Evolutionary conservation across 1,140 invertebrate species (phyloP), one percentile per base, ranked within the genome.

Genomic region (Platorchestia sp.): DNA sequence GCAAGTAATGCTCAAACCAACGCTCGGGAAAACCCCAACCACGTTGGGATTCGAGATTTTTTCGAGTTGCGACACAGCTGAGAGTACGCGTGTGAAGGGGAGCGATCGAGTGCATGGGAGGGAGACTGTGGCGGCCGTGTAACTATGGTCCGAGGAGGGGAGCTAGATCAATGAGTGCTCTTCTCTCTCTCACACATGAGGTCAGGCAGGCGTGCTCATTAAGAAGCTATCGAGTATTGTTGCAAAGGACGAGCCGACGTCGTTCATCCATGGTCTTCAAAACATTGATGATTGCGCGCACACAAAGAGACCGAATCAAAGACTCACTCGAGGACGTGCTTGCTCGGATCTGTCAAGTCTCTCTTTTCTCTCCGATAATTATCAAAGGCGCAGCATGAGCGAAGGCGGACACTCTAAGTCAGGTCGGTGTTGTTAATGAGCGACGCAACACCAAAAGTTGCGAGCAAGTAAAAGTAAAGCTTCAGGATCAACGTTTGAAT

Each of bases 231-330:
- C 87, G 87, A 89, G 87, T 89, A 89, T 89, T 89, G 87, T 89
- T 89, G 87, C 87, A 41, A 89, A 89, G 87, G 43, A 89, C 87
- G 87, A 89, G 43, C 87, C 41, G 87, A 89, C 87, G 87, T 89
- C 87, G 87, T 89, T 89, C 87, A 89, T 89, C 87, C 87, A 44
- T 89, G 43, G 87, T 45, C 91, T 93, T 93, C 91, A 93, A 93
- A 93, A 93, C 91, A 45, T 93, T 93, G 43, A 93, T 93, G 91
- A 93, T 93, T 93, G 91, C 91, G 91, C 91, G 27, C 91, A 93
- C 45, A 93, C 91, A 93, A 93, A 93, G 91, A 93, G 43, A 93
- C 91, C 43, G 45, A 93, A 45, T 93, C 91, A 93, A 45, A 93
- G 91, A 93, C 91, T 45, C 41, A 44, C 91, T 93, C 43, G 91